Percentiles rank a stretch among this genome's conserved stretches.
Conservation (phyloP, 1,140 invertebrate species). For the Diabrotica undecimpunctata region DNA sequence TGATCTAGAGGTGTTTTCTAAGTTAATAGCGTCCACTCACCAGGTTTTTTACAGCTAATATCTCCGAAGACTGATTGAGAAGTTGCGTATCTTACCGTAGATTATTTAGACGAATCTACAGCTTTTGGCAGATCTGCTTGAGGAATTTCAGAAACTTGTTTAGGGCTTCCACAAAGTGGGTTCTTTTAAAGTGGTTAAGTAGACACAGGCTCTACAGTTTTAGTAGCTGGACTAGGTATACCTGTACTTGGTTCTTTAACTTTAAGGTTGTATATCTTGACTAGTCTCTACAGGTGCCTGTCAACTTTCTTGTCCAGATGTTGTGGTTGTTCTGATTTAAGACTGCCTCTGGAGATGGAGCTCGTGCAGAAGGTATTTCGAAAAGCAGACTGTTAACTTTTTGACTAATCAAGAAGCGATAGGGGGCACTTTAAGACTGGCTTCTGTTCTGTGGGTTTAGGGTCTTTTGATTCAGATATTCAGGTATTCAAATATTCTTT, state of each 20-base stretch:
- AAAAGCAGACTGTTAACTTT: constrained; percentile 21
- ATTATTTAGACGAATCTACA: too few species aligned
- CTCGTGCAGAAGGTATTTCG: not conserved
- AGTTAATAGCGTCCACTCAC: too few species aligned
- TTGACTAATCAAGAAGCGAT: not conserved
- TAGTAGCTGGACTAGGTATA: constrained; percentile 25
- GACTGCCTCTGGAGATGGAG: constrained; percentile 18
- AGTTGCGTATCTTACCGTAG: too few species aligned
- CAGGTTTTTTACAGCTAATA: too few species aligned
- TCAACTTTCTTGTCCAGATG: constrained; percentile 18
- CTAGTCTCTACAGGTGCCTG: constrained; percentile 37
- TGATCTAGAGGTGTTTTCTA: too few species aligned
- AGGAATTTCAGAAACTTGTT: constrained; percentile 39
- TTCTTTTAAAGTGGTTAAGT: not conserved
- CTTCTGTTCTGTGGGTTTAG: too few species aligned
- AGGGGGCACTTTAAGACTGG: too few species aligned
- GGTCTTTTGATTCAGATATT: too few species aligned
- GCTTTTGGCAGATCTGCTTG: too few species aligned
- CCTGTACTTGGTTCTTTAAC: constrained; percentile 31
- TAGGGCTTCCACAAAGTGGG: constrained; percentile 17
- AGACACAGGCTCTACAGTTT: not conserved
- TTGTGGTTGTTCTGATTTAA: constrained; percentile 3
- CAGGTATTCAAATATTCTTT: too few species aligned
- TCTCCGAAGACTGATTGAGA: too few species aligned
- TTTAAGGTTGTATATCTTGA: not conserved